Conservation (phyloP, 2,113 vertebrate genomes). For the Cricetomys ansorgei region DNA sequence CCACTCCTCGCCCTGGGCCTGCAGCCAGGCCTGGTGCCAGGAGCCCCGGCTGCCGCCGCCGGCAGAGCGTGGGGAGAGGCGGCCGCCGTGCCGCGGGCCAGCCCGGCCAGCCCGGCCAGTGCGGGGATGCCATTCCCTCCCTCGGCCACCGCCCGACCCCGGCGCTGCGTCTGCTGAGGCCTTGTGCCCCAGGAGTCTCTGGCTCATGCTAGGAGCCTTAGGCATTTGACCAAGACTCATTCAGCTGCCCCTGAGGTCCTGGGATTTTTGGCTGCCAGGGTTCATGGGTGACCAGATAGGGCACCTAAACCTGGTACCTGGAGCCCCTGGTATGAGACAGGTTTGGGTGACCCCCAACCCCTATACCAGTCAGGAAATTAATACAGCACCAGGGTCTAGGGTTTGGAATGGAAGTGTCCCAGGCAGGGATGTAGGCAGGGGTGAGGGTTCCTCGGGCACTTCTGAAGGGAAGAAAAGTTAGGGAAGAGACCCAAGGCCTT, state of each 20-base stretch:
- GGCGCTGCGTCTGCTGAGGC: background rate
- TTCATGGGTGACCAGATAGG: background rate
- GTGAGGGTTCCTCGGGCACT: background rate
- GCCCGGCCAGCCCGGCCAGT: background rate
- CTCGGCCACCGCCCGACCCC: background rate
- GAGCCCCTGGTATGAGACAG: background rate
- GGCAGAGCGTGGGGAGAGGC: slow-evolving; percentile 39
- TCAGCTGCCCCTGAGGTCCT: background rate
- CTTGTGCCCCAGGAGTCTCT: background rate
- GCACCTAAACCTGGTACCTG: background rate
- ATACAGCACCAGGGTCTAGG: background rate
- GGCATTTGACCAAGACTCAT: background rate
- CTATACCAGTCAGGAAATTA: background rate
- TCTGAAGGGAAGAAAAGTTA: background rate
- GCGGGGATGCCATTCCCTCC: background rate
- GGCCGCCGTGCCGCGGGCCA: slow-evolving; percentile 11
- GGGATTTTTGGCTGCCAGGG: background rate
- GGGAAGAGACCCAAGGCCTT: too few relatives aligned
- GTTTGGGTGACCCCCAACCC: background rate
- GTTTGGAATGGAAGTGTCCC: too few relatives aligned
- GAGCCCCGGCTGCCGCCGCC: slow-evolving; percentile 62
- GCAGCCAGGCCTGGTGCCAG: slow-evolving; percentile 73
- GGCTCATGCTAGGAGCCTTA: slow-evolving; percentile 3
- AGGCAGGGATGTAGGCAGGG: background rate
- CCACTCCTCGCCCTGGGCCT: slow-evolving; percentile 67